phyloP scores from a whole-genome alignment of 1,140 invertebrate species.

The Teleogryllus occipitalis region DNA sequence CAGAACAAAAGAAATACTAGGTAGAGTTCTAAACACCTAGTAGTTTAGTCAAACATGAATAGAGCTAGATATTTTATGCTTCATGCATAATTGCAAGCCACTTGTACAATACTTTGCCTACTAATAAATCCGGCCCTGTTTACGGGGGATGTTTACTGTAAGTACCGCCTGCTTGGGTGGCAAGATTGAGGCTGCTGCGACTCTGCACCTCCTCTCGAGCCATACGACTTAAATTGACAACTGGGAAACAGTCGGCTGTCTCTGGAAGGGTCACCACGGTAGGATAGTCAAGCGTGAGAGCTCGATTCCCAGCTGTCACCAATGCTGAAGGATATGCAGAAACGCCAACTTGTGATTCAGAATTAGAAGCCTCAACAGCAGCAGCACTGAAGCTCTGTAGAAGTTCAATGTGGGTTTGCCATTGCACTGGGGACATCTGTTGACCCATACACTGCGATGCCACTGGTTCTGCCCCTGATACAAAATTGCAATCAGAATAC shows the following conservation, averaged over 20 bases:
- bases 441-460: background rate
- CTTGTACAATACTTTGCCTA: background rate
- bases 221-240: background rate
- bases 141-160: background rate
- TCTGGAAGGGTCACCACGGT: background rate
- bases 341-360: constrained; percentile 11
- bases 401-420: constrained; percentile 36
- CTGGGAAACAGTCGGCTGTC: background rate
- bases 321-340: constrained; percentile 11
- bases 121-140: background rate
- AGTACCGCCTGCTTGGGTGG: background rate
- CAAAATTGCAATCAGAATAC: background rate
- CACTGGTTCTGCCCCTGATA: background rate
- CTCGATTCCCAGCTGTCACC: background rate
- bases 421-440: constrained; percentile 30
- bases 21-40: too few relatives aligned
- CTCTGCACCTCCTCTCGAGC: background rate
- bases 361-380: constrained; percentile 26
- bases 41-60: too few relatives aligned
- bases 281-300: constrained; percentile 1
- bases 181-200: background rate
- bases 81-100: too few relatives aligned
- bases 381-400: constrained; percentile 35
- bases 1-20: too few relatives aligned
- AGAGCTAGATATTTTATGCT: too few relatives aligned